Evolutionary conservation across 2,797 vertebrate species (phyloP).

Genomic region (Tiaroga cobitis): DNA sequence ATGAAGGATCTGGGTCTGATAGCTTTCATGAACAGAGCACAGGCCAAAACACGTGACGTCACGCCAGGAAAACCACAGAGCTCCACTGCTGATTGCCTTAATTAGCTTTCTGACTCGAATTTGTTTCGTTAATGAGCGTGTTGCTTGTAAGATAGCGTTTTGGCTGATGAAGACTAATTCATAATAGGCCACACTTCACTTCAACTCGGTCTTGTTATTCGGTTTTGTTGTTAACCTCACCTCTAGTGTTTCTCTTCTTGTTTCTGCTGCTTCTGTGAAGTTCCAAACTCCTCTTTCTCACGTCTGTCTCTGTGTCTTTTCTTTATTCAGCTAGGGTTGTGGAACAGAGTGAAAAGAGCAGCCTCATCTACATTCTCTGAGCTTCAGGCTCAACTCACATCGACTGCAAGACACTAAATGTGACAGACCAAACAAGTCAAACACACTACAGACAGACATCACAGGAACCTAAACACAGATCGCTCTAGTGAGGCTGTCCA

Average conservation of each 20-base stretch:
- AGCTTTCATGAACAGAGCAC: constrained; percentile 8
- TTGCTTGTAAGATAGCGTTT: constrained; percentile 58
- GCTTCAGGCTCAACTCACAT: constrained; percentile 56
- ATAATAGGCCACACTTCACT: constrained; percentile 25
- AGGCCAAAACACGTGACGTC: constrained; percentile 22
- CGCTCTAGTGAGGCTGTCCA: neutral
- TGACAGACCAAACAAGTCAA: constrained; percentile 72
- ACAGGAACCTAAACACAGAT: constrained; percentile 69
- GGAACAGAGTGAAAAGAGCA: constrained; percentile 43
- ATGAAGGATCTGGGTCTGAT: constrained; percentile 46
- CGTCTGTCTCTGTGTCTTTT: constrained; percentile 20
- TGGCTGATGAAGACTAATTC: constrained; percentile 58
- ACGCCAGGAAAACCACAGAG: constrained; percentile 21
- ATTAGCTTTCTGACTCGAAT: constrained; percentile 65
- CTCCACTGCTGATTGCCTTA: constrained; percentile 65
- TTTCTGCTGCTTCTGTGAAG: neutral
- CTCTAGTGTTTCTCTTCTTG: neutral
- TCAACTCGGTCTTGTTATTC: neutral
- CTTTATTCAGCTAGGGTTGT: constrained; percentile 3
- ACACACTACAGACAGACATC: constrained; percentile 59
- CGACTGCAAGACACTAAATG: constrained; percentile 56
- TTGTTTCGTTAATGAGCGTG: constrained; percentile 59
- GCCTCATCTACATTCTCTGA: constrained; percentile 59
- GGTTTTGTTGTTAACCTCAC: neutral
- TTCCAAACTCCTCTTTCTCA: neutral